A percentile compares a stretch with the other conserved stretches of the same genome.
These are phyloP conservation scores for Rafetus swinhoei DNA, from an alignment of 2,113 vertebrate genomes.

Conservation along the genomic window DNA sequence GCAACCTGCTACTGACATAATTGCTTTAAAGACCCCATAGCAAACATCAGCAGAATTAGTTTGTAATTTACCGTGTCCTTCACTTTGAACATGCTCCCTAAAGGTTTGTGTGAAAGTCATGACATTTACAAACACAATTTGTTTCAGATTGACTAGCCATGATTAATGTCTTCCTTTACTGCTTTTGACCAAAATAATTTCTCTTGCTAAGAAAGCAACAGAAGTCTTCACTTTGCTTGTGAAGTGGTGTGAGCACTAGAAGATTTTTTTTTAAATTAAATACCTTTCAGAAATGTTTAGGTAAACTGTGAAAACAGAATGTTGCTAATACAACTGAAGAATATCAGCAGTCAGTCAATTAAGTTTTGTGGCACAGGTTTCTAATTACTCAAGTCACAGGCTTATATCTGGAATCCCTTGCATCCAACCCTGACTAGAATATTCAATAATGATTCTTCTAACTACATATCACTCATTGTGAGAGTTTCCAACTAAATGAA, in stretches of 20 bases:
- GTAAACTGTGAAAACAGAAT: constrained; percentile 46
- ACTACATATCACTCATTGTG: constrained; percentile 12
- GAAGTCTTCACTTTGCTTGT: constrained; percentile 25
- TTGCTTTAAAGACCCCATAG: constrained; percentile 61
- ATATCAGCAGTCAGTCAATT: constrained; percentile 41
- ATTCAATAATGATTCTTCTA: constrained; percentile 45
- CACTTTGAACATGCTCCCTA: constrained; percentile 56
- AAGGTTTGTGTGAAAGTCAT: constrained; percentile 57
- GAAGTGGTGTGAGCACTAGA: neutral
- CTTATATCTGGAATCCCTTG: constrained; percentile 57
- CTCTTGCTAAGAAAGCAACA: constrained; percentile 26
- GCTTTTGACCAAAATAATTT: constrained; percentile 53
- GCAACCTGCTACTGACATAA: constrained; percentile 49
- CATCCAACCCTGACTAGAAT: constrained; percentile 25
- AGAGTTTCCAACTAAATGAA: constrained; percentile 49
- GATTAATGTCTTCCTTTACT: constrained; percentile 67
- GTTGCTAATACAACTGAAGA: constrained; percentile 21
- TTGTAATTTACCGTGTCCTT: constrained; percentile 70
- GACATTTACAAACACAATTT: constrained; percentile 60
- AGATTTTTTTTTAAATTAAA: constrained; percentile 28
- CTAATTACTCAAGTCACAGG: constrained; percentile 55
- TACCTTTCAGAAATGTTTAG: constrained; percentile 44
- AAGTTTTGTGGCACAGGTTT: constrained; percentile 55
- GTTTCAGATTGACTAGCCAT: constrained; percentile 47
- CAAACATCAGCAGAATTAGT: constrained; percentile 65